These are phyloP conservation scores for Dolomedes plantarius DNA, from an alignment of 2,888 invertebrate species.

Conservation along the genomic window DNA sequence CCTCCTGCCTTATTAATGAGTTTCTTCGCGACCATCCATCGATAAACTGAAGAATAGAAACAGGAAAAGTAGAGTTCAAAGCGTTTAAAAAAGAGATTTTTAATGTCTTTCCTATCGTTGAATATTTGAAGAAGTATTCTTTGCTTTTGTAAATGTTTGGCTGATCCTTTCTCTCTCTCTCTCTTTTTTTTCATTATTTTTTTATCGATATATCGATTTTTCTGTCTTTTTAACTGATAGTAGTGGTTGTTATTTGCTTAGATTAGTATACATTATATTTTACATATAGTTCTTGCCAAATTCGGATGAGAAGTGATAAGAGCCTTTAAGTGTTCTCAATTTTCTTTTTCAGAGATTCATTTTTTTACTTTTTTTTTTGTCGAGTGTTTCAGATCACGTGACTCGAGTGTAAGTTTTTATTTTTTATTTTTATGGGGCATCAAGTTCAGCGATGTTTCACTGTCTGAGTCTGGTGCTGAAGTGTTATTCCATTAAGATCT, in stretches of 20 bases:
- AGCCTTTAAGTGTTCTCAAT: background rate
- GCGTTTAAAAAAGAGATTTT: constrained; percentile 18
- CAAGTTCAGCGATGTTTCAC: too few relatives aligned
- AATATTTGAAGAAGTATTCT: constrained; percentile 47
- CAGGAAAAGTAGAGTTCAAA: constrained; percentile 13
- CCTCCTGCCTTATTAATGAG: constrained; percentile 31
- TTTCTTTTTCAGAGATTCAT: background rate
- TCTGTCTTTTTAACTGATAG: background rate
- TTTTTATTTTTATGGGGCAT: too few relatives aligned
- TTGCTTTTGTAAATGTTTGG: constrained; percentile 1
- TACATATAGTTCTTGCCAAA: background rate
- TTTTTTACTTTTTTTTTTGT: background rate
- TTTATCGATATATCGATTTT: constrained; percentile 10
- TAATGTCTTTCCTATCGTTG: constrained; percentile 23
- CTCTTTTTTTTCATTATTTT: background rate
- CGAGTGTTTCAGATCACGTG: too few relatives aligned
- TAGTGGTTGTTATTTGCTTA: background rate
- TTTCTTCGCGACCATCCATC: constrained; percentile 19
- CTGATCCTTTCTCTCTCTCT: background rate
- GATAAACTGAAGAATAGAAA: constrained; percentile 28
- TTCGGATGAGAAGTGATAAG: background rate
- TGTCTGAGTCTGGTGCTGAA: too few relatives aligned
- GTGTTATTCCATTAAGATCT: too few relatives aligned
- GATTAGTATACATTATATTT: background rate
- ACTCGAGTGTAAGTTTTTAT: too few relatives aligned